These are phyloP conservation scores for Tokudaia tokunoshimensis DNA, from an alignment of 2,797 vertebrate genomes.

Conservation along the genomic window DNA sequence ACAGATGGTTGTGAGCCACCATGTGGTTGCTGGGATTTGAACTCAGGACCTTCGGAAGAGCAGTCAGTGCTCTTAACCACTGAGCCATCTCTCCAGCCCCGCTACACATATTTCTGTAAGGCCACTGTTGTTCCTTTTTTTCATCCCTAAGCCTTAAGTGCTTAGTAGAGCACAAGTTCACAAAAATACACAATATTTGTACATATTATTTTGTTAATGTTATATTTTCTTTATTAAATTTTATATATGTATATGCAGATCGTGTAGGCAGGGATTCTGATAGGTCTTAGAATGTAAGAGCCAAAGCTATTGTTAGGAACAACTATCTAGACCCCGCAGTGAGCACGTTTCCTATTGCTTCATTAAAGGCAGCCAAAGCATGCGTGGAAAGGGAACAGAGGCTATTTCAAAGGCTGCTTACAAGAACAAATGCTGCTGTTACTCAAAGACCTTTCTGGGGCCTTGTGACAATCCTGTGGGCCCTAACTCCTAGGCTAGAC, in stretches of 20 bases:
- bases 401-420: neutral
- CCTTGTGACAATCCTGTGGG: neutral
- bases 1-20: no score
- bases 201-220: neutral
- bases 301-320: neutral
- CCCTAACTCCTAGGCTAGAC: neutral
- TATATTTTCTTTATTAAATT: neutral
- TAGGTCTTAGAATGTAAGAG: neutral
- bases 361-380: neutral
- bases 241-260: neutral
- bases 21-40: no score
- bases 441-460: neutral
- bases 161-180: neutral
- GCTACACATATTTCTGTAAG: neutral
- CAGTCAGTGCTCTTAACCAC: no score
- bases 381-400: neutral
- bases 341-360: neutral
- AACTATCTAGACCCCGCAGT: neutral
- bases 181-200: neutral
- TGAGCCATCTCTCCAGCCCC: no score
- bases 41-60: no score
- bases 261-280: neutral
- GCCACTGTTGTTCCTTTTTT: neutral
- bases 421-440: neutral
- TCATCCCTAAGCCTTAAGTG: neutral